Base-by-base conservation (phyloP, 2,888 invertebrate genomes). In the Listrodromus nycthemerus region DNA sequence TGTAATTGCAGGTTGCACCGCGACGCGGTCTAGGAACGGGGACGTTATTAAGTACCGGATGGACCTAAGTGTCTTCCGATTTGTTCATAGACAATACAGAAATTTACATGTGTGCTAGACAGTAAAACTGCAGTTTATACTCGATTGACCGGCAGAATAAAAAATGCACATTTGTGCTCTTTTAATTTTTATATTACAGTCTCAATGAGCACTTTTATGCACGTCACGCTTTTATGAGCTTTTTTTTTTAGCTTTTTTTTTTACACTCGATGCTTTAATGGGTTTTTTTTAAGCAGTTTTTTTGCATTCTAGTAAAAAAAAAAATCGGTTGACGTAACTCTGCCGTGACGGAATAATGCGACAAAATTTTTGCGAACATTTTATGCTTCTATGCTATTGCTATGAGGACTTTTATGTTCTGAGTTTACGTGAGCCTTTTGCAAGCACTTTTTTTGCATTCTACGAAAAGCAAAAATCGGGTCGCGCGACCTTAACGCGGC, bases 1-100 rank as follows among this genome's bases (percentile, higher is more conserved):
- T 69, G 33, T 45, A 76, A 76, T 76, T 37, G 55, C 41, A 67
- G 55, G 76, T 76, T 76, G 55, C 66, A 33, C 24, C 33, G 45
- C 65, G 63, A 24, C 48, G n/a, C 48, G 37, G n/a, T 24, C 5
- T 37, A 10, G 65, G 24, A 8, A 10, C 78, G 37, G 63, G 21
- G 45, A 37, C 52, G 65, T 65, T 79, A 65, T 71, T 52, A 70
- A 70, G 30, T 52, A 7, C 78, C 63, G 65, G 70, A 79, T 71
- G 33, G 37, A 45, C 55, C 27, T 65, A 71, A 79, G 19, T 37
- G n/a, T 55, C 52, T 65, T 65, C 37, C 65, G 41, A 71, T 71
- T 19, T 52, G 27, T 71, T 66, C 52, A 79, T 21, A 55, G 19
- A 65, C 65, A 71, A 79, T 79, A 50, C 37, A 21, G 13, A 19